phyloP scores from a whole-genome alignment of 2,888 invertebrate species.

The Leptogaster cylindrica region DNA sequence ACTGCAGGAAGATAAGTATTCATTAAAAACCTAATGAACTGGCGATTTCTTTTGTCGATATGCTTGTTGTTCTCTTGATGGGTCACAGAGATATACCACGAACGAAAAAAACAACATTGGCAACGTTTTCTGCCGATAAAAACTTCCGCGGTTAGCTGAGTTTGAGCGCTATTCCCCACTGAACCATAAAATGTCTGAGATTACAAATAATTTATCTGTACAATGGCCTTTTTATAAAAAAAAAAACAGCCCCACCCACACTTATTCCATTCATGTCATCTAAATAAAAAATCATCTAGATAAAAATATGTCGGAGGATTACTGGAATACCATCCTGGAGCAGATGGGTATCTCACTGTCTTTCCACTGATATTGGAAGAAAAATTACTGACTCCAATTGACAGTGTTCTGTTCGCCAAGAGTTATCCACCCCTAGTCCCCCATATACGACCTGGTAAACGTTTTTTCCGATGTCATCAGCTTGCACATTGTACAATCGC shows the following conservation, averaged over 20 bases:
- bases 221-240: slow-evolving; percentile 52
- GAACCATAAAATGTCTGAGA: slow-evolving; percentile 55
- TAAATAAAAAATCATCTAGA: slow-evolving; percentile 14
- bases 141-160: slow-evolving; percentile 14
- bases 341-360: slow-evolving; percentile 24
- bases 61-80: slow-evolving; percentile 29
- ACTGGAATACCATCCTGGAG: slow-evolving; percentile 20
- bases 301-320: slow-evolving; percentile 38
- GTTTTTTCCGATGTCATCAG: slow-evolving; percentile 29
- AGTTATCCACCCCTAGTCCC: too few species aligned
- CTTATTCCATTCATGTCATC: slow-evolving; percentile 31
- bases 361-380: slow-evolving; percentile 17
- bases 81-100: slow-evolving; percentile 1
- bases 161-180: slow-evolving; percentile 26
- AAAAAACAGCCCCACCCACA: slow-evolving; percentile 18
- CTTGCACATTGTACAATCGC: slow-evolving; percentile 18
- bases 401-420: slow-evolving; percentile 20
- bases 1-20: slow-evolving; percentile 36
- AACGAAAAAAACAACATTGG: slow-evolving; percentile 28
- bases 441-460: slow-evolving; percentile 12
- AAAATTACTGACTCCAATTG: slow-evolving; percentile 40
- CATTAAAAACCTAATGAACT: slow-evolving; percentile 40
- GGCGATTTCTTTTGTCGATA: slow-evolving; percentile 40
- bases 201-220: slow-evolving; percentile 62
- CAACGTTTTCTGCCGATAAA: slow-evolving; percentile 29